These are phyloP conservation scores for Lanius collurio DNA, from an alignment of 2,113 vertebrate genomes.

Conservation along the genomic window DNA sequence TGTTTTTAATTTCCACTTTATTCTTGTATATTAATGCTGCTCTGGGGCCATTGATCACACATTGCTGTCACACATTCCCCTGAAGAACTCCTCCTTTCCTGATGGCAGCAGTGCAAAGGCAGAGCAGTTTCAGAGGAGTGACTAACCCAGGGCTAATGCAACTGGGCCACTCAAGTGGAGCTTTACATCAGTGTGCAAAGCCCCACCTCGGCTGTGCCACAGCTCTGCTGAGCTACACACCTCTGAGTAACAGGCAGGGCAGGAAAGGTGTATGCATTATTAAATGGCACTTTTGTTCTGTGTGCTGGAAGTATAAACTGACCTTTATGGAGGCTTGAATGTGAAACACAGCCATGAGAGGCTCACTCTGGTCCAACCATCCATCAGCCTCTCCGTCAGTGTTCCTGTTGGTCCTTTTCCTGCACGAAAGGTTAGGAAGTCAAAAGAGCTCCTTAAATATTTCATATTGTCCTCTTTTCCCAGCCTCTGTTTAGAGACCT, in stretches of 20 bases:
- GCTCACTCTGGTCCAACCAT: not conserved
- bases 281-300: not conserved
- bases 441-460: not conserved
- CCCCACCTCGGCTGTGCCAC: not conserved
- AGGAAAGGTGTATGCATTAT: not conserved
- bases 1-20: conserved; percentile 26
- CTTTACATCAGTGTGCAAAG: fast-evolving
- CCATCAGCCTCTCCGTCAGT: not conserved
- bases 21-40: not conserved
- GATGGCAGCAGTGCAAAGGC: not conserved
- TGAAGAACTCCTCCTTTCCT: not conserved
- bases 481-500: not conserved
- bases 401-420: not conserved
- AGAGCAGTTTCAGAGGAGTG: not conserved
- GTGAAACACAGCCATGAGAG: not conserved
- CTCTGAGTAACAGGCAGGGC: not conserved
- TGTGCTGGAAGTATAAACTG: not conserved
- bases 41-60: not conserved
- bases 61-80: not conserved
- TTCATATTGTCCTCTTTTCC: not conserved
- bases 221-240: not conserved
- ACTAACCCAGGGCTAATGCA: not conserved
- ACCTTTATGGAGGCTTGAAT: not conserved
- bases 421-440: not conserved
- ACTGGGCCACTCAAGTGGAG: fast-evolving